Conservation (phyloP, 2,113 vertebrate species). For the Hippocampus abdominalis region DNA sequence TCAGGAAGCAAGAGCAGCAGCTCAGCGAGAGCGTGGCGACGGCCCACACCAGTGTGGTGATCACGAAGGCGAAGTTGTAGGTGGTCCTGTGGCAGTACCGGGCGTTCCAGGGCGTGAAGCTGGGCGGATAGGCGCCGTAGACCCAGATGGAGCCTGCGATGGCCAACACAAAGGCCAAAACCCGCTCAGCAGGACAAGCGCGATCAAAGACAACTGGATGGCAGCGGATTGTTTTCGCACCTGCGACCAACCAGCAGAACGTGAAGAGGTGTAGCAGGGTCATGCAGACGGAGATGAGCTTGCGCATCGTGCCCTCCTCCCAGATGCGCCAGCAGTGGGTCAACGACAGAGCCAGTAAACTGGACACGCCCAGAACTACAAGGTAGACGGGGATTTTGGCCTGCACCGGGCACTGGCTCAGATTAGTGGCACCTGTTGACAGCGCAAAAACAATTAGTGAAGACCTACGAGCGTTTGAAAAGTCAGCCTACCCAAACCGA, state of each 20-base stretch:
- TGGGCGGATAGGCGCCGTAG: conserved; percentile 51
- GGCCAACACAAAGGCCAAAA: not conserved
- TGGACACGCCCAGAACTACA: conserved; percentile 44
- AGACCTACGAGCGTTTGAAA: too few relatives aligned
- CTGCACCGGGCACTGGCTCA: conserved; percentile 36
- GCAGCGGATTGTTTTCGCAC: conserved; percentile 20
- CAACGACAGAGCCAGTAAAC: conserved; percentile 34
- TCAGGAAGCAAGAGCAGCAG: conserved; percentile 16
- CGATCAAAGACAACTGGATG: not conserved
- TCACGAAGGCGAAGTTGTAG: conserved; percentile 52
- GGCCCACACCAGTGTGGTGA: conserved; percentile 51
- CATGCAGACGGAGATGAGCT: not conserved
- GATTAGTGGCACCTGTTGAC: conserved; percentile 34
- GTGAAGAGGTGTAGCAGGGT: conserved; percentile 37
- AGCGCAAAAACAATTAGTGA: not conserved
- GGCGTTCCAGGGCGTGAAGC: conserved; percentile 18
- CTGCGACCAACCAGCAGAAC: conserved; percentile 58
- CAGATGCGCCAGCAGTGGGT: conserved; percentile 24
- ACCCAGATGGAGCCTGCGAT: conserved; percentile 49
- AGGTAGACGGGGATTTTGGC: conserved; percentile 59
- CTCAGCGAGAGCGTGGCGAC: not conserved
- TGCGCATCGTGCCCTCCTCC: not conserved
- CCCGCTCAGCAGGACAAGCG: not conserved
- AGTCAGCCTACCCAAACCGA: conserved; percentile 49
- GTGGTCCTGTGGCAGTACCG: conserved; percentile 41